Conservation (phyloP, 2,113 vertebrate genomes). For the Steatornis caripensis region DNA sequence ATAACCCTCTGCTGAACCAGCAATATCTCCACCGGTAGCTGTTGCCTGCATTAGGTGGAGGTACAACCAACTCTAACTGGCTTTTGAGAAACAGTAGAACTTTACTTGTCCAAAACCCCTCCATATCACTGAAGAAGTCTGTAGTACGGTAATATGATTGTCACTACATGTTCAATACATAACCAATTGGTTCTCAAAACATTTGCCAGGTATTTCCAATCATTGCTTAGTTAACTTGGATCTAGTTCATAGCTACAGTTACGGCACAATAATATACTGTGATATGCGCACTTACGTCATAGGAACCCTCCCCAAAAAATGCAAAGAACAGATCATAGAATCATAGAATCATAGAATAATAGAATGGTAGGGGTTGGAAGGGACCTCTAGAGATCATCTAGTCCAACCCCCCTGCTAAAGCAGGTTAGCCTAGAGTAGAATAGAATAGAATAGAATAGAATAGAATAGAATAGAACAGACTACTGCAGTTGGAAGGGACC, state of each 20-base stretch:
- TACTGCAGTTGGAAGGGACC: not conserved
- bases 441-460: no score
- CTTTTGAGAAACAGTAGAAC: not conserved
- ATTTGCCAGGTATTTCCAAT: not conserved
- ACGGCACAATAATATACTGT: not conserved
- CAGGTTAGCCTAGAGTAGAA: no score
- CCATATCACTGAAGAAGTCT: not conserved
- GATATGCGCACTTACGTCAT: not conserved
- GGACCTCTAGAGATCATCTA: no score
- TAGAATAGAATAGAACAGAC: not conserved
- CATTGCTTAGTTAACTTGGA: not conserved
- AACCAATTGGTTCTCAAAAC: not conserved
- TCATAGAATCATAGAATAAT: no score
- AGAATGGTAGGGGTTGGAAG: no score
- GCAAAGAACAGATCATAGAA: not conserved
- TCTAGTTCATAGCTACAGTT: not conserved
- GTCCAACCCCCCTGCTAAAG: no score
- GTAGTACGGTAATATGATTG: not conserved
- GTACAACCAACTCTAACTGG: not conserved
- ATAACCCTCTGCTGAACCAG: not conserved
- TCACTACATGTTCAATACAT: not conserved
- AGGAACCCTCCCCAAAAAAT: not conserved
- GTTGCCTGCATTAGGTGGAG: not conserved
- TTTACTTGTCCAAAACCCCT: not conserved
- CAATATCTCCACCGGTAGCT: not conserved